phyloP scores from a whole-genome alignment of 2,113 vertebrate species.

The Callaeas wilsoni region DNA sequence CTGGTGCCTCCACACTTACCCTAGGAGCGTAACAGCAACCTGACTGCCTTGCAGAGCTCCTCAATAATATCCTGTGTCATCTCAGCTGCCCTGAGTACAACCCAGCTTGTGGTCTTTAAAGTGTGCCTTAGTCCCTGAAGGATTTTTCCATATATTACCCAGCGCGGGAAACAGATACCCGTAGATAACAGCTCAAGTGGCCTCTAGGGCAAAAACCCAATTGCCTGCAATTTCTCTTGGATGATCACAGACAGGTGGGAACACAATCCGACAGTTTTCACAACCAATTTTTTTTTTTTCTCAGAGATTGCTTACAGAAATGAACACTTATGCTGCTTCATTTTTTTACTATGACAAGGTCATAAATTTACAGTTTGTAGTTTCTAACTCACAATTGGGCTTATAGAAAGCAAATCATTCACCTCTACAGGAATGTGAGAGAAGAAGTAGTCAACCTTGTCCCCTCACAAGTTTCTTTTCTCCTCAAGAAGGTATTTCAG shows the following conservation, averaged over 20 bases:
- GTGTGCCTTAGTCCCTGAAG: background rate
- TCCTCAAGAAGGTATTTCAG: background rate
- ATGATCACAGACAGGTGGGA: background rate
- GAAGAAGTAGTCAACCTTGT: background rate
- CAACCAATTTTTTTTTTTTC: background rate
- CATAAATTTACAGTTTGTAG: background rate
- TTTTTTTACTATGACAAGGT: background rate
- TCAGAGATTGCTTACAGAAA: background rate
- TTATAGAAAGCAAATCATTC: background rate
- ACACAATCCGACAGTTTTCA: background rate
- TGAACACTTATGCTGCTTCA: background rate
- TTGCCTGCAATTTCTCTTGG: background rate
- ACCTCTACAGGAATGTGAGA: background rate
- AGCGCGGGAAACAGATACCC: background rate
- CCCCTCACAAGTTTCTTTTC: background rate
- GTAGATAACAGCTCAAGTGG: background rate
- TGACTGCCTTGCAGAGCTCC: background rate
- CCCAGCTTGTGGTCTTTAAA: background rate
- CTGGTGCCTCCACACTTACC: background rate
- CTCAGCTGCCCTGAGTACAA: background rate
- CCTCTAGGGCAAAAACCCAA: background rate
- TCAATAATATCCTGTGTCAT: background rate
- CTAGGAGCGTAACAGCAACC: background rate
- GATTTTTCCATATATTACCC: background rate
- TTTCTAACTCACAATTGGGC: background rate